A percentile compares a stretch with the other conserved stretches of the same genome.
These are phyloP conservation scores for Yoshiicerus persimilis DNA, from an alignment of 1,140 invertebrate genomes.

Conservation along the genomic window DNA sequence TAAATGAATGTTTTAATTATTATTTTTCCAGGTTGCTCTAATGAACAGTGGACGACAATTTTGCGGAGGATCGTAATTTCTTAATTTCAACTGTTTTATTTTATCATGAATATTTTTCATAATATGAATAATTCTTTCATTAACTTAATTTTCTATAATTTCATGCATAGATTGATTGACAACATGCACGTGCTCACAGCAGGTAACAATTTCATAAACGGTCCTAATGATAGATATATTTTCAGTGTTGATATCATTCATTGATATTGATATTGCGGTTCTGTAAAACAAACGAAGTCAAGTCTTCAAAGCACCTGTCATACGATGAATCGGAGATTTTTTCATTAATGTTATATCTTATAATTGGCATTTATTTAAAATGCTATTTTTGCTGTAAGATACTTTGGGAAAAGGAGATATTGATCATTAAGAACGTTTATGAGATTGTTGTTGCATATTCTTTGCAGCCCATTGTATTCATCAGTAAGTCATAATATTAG, in stretches of 20 bases:
- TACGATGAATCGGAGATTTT: too few relatives aligned
- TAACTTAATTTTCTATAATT: neutral
- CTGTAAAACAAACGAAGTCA: too few relatives aligned
- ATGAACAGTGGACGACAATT: constrained; percentile 26
- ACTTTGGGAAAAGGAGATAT: too few relatives aligned
- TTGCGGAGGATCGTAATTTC: constrained; percentile 25
- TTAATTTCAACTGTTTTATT: neutral
- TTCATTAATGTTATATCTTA: too few relatives aligned
- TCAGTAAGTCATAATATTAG: neutral
- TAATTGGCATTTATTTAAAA: too few relatives aligned
- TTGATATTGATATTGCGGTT: too few relatives aligned
- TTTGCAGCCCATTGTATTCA: constrained; percentile 27
- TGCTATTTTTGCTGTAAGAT: too few relatives aligned
- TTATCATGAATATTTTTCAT: neutral
- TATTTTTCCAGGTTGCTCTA: constrained; percentile 25
- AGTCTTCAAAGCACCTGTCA: too few relatives aligned
- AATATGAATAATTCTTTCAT: neutral
- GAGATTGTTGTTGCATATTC: neutral
- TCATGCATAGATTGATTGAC: neutral
- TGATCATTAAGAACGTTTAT: neutral
- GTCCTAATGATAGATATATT: too few relatives aligned
- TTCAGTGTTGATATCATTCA: too few relatives aligned
- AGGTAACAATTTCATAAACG: neutral
- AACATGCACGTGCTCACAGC: constrained; percentile 33
- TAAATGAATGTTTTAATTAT: neutral